Percentiles rank a stretch among this genome's conserved stretches.
Evolutionary conservation across 2,888 invertebrate genomes (phyloP).

Genomic region (Meta bourneti): DNA sequence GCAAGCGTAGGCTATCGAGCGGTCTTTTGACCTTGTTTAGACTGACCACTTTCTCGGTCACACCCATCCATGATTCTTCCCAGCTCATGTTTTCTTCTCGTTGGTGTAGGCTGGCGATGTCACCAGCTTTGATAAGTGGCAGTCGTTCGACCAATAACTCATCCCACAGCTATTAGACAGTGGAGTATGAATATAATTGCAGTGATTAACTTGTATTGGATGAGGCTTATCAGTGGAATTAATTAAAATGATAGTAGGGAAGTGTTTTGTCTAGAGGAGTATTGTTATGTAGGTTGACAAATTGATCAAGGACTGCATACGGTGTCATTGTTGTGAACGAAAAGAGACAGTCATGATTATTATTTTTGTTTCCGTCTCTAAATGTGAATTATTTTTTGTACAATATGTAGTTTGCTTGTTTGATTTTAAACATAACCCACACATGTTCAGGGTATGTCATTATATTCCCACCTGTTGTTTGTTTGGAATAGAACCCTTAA

Average conservation of each 20-base stretch:
- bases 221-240: neutral
- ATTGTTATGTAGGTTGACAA: too few relatives aligned
- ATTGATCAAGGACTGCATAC: too few relatives aligned
- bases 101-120: constrained; percentile 32
- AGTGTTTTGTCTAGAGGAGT: too few relatives aligned
- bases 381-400: too few relatives aligned
- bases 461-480: too few relatives aligned
- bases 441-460: too few relatives aligned
- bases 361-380: too few relatives aligned
- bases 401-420: too few relatives aligned
- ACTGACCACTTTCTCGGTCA: constrained; percentile 28
- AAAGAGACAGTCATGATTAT: too few relatives aligned
- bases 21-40: constrained; percentile 52
- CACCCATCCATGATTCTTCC: constrained; percentile 13
- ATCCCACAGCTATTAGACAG: neutral
- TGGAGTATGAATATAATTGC: neutral
- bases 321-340: too few relatives aligned
- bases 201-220: constrained; percentile 1
- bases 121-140: constrained; percentile 8
- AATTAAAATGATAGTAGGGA: neutral
- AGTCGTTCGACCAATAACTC: neutral
- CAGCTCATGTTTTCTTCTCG: neutral
- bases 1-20: constrained; percentile 32
- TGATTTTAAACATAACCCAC: too few relatives aligned
- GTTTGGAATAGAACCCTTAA: too few relatives aligned